phyloP scores from a whole-genome alignment of 2,888 invertebrate genomes.

The Melangyna quadrimaculata region DNA sequence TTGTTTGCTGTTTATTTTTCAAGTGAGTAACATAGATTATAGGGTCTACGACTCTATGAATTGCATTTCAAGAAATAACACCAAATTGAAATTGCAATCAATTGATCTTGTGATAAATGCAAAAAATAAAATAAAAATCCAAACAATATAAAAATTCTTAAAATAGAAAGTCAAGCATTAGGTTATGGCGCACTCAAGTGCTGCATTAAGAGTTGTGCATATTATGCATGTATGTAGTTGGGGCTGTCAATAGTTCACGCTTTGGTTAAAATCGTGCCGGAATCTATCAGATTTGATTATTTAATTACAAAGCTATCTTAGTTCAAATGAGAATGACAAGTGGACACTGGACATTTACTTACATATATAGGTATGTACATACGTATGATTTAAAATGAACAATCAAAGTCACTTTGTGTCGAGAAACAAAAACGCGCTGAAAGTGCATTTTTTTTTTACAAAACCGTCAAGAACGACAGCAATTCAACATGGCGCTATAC shows the following conservation, averaged over 20 bases:
- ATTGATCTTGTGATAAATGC: slow-evolving; percentile 63
- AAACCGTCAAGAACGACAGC: slow-evolving; percentile 36
- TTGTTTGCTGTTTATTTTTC: slow-evolving; percentile 16
- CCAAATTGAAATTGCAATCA: slow-evolving; percentile 48
- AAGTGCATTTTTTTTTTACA: slow-evolving; percentile 3
- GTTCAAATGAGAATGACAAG: slow-evolving; percentile 62
- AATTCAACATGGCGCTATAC: slow-evolving; percentile 25
- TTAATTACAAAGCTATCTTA: slow-evolving; percentile 57
- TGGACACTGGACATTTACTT: slow-evolving; percentile 27
- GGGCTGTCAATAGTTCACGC: slow-evolving; percentile 56
- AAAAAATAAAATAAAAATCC: slow-evolving; percentile 11
- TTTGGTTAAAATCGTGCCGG: slow-evolving; percentile 65
- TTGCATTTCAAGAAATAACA: slow-evolving; percentile 7
- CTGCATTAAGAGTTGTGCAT: slow-evolving; percentile 35
- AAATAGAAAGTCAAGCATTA: slow-evolving; percentile 52
- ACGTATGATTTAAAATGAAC: too few species aligned
- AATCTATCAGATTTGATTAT: slow-evolving; percentile 61
- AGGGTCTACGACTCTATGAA: slow-evolving; percentile 4
- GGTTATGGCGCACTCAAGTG: slow-evolving; percentile 49
- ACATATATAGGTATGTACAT: not conserved
- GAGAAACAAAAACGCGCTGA: slow-evolving; percentile 22
- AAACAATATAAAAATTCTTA: slow-evolving; percentile 45
- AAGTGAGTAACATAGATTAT: slow-evolving; percentile 35
- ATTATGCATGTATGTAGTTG: not conserved
- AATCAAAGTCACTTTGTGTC: slow-evolving; percentile 12